phyloP scores from a whole-genome alignment of 35 echinoderm and acorn worm genomes.

The Apostichopus parvimensis region DNA sequence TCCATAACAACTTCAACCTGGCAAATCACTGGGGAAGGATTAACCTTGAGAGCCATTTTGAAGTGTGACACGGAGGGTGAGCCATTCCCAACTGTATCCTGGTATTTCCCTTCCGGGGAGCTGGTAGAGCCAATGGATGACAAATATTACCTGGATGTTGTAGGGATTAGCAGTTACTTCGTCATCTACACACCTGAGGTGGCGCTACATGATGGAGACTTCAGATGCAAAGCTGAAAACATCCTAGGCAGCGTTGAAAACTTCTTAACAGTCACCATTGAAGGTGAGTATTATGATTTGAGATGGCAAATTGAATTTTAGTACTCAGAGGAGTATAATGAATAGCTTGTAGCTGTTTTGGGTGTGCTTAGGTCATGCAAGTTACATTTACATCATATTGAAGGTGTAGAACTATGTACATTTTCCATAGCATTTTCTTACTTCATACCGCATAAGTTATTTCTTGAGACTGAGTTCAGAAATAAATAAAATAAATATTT shows the following conservation, averaged over 20 bases:
- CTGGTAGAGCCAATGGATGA: background rate
- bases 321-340: too few relatives aligned
- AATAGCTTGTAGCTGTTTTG: too few relatives aligned
- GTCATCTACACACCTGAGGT: constrained; percentile 64
- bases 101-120: constrained; percentile 72
- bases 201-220: constrained; percentile 75
- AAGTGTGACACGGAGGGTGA: constrained; percentile 55
- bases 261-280: constrained; percentile 55
- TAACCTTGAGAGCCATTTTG: constrained; percentile 25
- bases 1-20: constrained; percentile 35
- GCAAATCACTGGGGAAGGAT: constrained; percentile 42
- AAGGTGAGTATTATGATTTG: constrained; percentile 57
- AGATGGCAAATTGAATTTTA: background rate
- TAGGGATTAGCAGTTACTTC: constrained; percentile 42
- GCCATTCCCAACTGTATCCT: constrained; percentile 61
- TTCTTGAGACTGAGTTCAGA: too few relatives aligned
- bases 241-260: constrained; percentile 56
- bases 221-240: constrained; percentile 67
- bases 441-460: too few relatives aligned
- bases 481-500: too few relatives aligned
- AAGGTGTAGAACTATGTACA: too few relatives aligned
- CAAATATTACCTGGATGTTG: constrained; percentile 26
- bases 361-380: too few relatives aligned
- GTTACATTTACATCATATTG: too few relatives aligned
- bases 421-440: too few relatives aligned